Percentiles rank a stretch among this genome's conserved stretches.
Conservation (phyloP, 2,113 vertebrate species). For the Corydoras sp. region DNA sequence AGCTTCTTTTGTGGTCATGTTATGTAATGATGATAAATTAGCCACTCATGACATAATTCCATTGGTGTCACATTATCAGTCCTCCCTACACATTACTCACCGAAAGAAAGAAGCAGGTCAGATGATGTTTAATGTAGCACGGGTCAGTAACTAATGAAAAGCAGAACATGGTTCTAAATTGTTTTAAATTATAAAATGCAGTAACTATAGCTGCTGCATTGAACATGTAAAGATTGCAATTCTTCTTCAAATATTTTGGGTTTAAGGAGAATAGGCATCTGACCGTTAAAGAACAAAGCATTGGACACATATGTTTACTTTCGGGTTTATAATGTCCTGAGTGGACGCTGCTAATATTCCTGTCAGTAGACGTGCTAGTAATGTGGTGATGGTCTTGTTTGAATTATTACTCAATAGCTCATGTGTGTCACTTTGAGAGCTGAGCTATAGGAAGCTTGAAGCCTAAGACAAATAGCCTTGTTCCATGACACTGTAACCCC, state of each 20-base stretch:
- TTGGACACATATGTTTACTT: no score
- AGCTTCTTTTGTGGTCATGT: conserved; percentile 16
- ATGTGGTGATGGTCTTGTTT: conserved; percentile 5
- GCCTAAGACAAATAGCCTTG: conserved; percentile 22
- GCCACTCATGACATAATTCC: conserved; percentile 13
- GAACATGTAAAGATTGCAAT: no score
- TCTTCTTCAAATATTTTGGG: neutral
- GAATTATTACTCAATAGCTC: conserved; percentile 24
- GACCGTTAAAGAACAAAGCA: no score
- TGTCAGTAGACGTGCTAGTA: conserved; percentile 2
- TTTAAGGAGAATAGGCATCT: neutral
- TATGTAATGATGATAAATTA: conserved; percentile 37
- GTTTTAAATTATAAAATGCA: conserved; percentile 36
- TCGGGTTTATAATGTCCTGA: neutral
- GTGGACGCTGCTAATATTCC: neutral
- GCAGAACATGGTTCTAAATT: conserved; percentile 48
- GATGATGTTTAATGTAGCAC: conserved; percentile 21
- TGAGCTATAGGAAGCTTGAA: conserved; percentile 14
- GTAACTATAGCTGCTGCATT: conserved; percentile 15
- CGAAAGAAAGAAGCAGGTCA: conserved; percentile 31
- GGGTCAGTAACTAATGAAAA: conserved; percentile 61
- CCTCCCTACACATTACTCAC: conserved; percentile 50
- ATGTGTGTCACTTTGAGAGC: conserved; percentile 28
- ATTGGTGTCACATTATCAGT: conserved; percentile 47
- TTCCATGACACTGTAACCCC: conserved; percentile 16